phyloP scores from a whole-genome alignment of 2,797 vertebrate genomes.

The Argya squamiceps region DNA sequence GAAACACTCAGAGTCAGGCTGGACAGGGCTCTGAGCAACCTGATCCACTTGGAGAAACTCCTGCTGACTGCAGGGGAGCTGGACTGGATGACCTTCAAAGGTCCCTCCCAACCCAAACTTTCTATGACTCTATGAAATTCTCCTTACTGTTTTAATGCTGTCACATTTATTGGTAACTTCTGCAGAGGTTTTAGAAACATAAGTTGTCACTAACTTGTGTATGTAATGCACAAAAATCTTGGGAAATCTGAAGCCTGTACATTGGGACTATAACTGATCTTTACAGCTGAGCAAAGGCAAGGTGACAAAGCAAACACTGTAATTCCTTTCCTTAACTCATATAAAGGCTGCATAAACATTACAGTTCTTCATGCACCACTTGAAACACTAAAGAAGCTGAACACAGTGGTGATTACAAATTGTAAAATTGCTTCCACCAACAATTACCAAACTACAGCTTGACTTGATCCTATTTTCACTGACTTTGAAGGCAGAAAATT shows the following conservation, averaged over 20 bases:
- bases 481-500: background rate
- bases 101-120: background rate
- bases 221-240: background rate
- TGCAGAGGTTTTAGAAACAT: background rate
- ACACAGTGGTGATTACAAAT: background rate
- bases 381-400: background rate
- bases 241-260: background rate
- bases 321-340: background rate
- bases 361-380: background rate
- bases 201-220: background rate
- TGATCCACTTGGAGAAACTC: background rate
- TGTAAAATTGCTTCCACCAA: background rate
- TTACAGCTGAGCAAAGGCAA: background rate
- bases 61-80: background rate
- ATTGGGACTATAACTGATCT: background rate
- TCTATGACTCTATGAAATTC: background rate
- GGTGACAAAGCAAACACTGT: background rate
- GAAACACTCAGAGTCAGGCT: background rate
- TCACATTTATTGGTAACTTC: background rate
- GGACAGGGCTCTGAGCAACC: background rate
- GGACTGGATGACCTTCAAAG: background rate
- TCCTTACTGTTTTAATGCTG: background rate
- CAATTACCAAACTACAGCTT: background rate
- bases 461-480: background rate
- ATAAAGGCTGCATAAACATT: background rate